phyloP scores from a whole-genome alignment of 2,797 vertebrate species.

The Smutsia temminckii region DNA sequence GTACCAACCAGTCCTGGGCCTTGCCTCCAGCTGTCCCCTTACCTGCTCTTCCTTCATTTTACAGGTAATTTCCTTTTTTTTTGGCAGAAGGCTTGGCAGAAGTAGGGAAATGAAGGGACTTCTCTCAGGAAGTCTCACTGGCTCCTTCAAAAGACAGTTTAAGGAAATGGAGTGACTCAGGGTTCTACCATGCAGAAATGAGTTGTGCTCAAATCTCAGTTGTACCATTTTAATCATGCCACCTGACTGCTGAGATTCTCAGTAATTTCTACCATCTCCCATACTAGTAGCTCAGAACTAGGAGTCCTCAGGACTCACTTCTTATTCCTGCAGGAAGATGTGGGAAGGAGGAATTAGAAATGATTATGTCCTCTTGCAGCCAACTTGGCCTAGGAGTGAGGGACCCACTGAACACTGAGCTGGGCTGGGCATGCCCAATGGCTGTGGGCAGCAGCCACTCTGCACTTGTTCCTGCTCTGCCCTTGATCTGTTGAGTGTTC shows the following conservation, averaged over 20 bases:
- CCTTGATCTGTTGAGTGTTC: background rate
- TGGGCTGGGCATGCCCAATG: rapidly evolving
- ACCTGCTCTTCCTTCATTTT: background rate
- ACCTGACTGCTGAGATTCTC: background rate
- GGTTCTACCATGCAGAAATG: background rate
- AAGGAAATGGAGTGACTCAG: background rate
- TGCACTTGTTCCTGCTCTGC: background rate
- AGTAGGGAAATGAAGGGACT: background rate
- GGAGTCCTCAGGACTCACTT: background rate
- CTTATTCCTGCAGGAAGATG: background rate
- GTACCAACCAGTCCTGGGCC: background rate
- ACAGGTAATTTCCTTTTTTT: background rate
- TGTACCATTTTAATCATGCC: background rate
- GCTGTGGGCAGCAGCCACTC: background rate
- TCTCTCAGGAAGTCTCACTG: background rate
- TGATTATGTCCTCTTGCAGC: background rate
- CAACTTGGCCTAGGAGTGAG: background rate
- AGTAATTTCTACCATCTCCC: background rate
- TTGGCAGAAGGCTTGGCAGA: background rate
- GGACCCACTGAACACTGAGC: too few relatives aligned
- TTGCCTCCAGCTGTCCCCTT: background rate
- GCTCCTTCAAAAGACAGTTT: background rate
- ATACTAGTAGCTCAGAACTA: background rate
- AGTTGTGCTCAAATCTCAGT: background rate
- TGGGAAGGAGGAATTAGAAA: background rate